Conservation (phyloP, 1,140 invertebrate genomes). For the Tigriopus japonicus region DNA sequence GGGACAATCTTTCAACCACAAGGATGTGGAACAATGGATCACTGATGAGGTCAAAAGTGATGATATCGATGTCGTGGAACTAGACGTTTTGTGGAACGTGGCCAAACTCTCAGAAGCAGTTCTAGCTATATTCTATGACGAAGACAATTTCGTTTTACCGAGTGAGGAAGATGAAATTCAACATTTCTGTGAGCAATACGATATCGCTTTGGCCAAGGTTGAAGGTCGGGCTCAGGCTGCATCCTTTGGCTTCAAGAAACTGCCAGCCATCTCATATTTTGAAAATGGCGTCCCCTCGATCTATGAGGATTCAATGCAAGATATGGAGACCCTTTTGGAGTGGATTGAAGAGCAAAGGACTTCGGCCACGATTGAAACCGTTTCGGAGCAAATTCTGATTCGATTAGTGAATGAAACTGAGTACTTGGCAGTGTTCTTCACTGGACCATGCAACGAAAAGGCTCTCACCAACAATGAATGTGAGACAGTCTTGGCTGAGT, state of each 20-base stretch:
- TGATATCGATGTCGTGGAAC: slow-evolving; percentile 45
- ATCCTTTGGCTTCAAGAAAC: slow-evolving; percentile 64
- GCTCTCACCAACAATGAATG: slow-evolving; percentile 71
- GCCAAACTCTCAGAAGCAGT: background rate
- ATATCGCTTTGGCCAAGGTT: slow-evolving; percentile 89
- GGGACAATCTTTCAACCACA: background rate
- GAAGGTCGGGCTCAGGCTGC: slow-evolving; percentile 70
- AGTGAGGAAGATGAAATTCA: slow-evolving; percentile 68
- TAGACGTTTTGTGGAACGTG: slow-evolving; percentile 4
- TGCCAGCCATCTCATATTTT: slow-evolving; percentile 59
- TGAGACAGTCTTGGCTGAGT: slow-evolving; percentile 56
- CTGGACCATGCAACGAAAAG: slow-evolving; percentile 65
- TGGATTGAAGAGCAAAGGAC: slow-evolving; percentile 80
- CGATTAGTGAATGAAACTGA: slow-evolving; percentile 73
- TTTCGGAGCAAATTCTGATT: slow-evolving; percentile 72
- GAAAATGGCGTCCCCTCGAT: slow-evolving; percentile 80
- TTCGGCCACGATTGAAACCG: slow-evolving; percentile 79
- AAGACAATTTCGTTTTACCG: slow-evolving; percentile 42
- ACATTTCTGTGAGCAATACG: slow-evolving; percentile 74
- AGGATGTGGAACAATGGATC: slow-evolving; percentile 4
- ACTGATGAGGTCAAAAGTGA: slow-evolving; percentile 51
- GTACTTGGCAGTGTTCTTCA: slow-evolving; percentile 84
- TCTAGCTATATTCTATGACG: background rate
- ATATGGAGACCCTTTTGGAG: slow-evolving; percentile 72
- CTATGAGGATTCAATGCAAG: slow-evolving; percentile 73